Evolutionary conservation across 2,797 vertebrate species (phyloP), one percentile per base, ranked within the genome.

Genomic region (Enoplosus armatus): DNA sequence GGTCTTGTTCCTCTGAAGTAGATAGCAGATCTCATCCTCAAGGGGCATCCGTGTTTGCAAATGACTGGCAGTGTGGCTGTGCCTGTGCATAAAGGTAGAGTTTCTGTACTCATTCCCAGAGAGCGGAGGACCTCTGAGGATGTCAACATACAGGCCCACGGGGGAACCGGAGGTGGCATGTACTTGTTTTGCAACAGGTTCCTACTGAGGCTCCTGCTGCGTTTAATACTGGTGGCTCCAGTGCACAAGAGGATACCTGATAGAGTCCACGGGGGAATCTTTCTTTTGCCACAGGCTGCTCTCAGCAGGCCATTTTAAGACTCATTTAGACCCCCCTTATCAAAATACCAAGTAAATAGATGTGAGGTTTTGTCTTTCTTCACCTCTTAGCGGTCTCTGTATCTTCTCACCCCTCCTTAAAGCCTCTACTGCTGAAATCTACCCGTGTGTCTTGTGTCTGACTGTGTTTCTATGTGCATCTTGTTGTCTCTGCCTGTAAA

Each of bases 131-230:
- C 84, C 84, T 91, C 72, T 39, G 77, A 91, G 91, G 85, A 79
- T 90, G 85, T 81, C 84, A 84, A 75, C 85, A 84, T 77, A 64
- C 73, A 85, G 54, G 72, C 79, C 65, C 70, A 80, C 70, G 37
- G 12, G 88, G 88, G 91, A 92, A 53, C 64, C 27, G 5, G 75
- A 91, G 91, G 83, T 90, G 89, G 84, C 85, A 43, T 89, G 86
- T 85, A 82, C 93, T 94, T 93, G 90, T 94, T 94, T 95, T 93
- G 91, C 89, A 87, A 89, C 92, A 87, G 83, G 86, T 71, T 90
- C 87, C 87, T 78, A 78, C 80, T 69, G 84, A 78, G 80, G 73
- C 87, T 84, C 93, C 86, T 81, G 90, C 93, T 91, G 93, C 3
- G 86, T 89, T 92, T 89, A 89, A 90, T 88, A 90, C 92, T 76